Percentiles rank a stretch among this genome's conserved stretches.
phyloP scores from a whole-genome alignment of 2,888 invertebrate species.

The Tolmerus cingulatus region DNA sequence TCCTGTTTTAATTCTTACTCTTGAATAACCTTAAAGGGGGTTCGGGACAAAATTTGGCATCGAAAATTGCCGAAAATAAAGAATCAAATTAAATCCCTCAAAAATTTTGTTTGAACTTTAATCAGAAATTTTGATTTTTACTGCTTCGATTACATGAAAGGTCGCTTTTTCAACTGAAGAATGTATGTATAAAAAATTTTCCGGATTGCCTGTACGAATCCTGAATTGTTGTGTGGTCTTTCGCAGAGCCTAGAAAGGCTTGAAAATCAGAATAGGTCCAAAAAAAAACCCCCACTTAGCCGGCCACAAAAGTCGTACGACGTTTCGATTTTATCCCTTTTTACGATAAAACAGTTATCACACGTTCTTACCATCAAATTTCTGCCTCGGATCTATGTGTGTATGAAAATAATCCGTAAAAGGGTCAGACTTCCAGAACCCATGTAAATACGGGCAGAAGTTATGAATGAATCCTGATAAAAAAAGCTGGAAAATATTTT shows the following conservation, averaged over 20 bases:
- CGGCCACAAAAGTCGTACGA: background rate
- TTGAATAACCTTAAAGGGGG: background rate
- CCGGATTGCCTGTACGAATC: background rate
- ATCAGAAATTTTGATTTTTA: background rate
- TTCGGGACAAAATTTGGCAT: background rate
- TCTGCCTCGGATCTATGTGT: background rate
- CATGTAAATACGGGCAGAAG: slow-evolving; percentile 27
- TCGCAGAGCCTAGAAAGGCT: background rate
- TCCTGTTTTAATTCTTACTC: background rate
- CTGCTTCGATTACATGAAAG: background rate
- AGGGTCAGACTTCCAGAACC: slow-evolving; percentile 26
- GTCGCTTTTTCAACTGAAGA: background rate
- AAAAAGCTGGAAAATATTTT: slow-evolving; percentile 24
- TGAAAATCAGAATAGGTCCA: background rate
- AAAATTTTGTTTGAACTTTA: background rate
- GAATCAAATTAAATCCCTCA: background rate
- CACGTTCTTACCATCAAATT: slow-evolving; percentile 15
- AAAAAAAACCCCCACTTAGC: background rate
- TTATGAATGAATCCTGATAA: slow-evolving; percentile 36
- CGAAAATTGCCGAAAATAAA: background rate
- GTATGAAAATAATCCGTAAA: slow-evolving; percentile 27
- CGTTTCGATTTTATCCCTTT: slow-evolving; percentile 18
- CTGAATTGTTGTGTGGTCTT: background rate
- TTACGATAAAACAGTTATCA: slow-evolving; percentile 28
- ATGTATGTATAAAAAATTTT: background rate